Evolutionary conservation across 1,140 invertebrate species (phyloP), one percentile per base, ranked within the genome.

Genomic region (Euschistus heros): DNA sequence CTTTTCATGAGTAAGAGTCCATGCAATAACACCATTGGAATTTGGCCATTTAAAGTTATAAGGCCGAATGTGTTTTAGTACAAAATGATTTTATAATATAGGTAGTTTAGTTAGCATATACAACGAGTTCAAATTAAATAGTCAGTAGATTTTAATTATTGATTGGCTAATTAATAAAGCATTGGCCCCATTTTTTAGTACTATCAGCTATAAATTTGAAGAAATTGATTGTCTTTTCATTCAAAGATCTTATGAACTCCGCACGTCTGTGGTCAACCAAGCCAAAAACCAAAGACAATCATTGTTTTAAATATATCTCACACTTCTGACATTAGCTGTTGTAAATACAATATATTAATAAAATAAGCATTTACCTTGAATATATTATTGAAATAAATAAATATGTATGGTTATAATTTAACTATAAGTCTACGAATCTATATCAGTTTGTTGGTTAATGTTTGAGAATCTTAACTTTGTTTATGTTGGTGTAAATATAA

Each of bases 401-500:
- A 26, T 57, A 57, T 26, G 7, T 54, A 37, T 37, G 3, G 54
- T 24, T 24, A 57, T 24, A 24, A 10, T 17, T 57, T 4, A 24
- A 17, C 13, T 57, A 10, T 57, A 57, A 24, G 24, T 57, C 18
- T 37, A 37, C 33, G 13, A 37, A 37, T 37, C 33, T 37, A 30
- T 37, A 37, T 37, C 33, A 37, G 33, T 37, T 37, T 57, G 24
- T 50, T 57, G 24, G 24, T 20, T 57, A 57, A 26, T 57, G 54
- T 57, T 27, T 57, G 54, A 57, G 54, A 24, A 22, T 57, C 18
- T 57, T 57, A 57, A 24, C 18, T 57, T 24, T 57, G 54, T 57
- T 57, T 37, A 24, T 57, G 54, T 57, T 57, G 54, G 54, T 57
- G 54, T 57, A 57, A 57, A 57, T 57, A 57, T 57, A 57, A 57